Evolutionary conservation across 30 jellyfish, hydroid and myxozoan genomes (phyloP), one percentile per base, ranked within the genome.

Genomic region (Catostylus mosaicus): DNA sequence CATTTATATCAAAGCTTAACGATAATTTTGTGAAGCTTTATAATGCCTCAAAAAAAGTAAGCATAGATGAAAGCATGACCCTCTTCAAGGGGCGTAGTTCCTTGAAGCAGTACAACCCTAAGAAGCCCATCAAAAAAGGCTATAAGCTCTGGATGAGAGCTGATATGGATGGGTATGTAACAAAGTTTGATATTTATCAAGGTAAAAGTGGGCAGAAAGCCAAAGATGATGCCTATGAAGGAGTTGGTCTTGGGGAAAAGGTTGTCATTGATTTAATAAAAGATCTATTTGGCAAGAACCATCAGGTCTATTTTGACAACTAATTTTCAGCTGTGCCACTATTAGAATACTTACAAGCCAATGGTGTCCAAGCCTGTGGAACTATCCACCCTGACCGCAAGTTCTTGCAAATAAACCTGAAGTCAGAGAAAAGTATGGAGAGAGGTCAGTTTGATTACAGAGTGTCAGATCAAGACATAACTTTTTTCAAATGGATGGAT

Each of bases 41-140:
- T 50, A 86, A 69, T 79, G 94, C 77, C 35, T 30, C 95, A 6
- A 32, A 50, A 43, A 26, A 35, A 9, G 11, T 85, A 12, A 77
- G 97, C 61, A 66, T 91, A 30, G 97, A 90, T 67, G 95, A 91
- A 61, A 78, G 95, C 82, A 90, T 90, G 97, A 85, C 85, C 0
- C 79, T 68, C 38, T 85, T 91, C 90, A 83, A 90, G 47, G 97
- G 96, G 19, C 19, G 98, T 8, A 46, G 87, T 45, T 78, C 98
- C 29, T 37, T 91, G 22, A 91, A 91, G 67, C 96, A 85, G 54
- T 85, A 90, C 77, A 83, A 90, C 76, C 97, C 93, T 0, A 85
- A 62, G 89, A 86, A 91, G 59, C 97, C 97, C 20, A 91, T 91
- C 81, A 91, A 85, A 50, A 33, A 91, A 35, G 98, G 98, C 12